Base-by-base conservation (phyloP, 2,113 vertebrate genomes). In the Ophthalmolycus amberensis region DNA sequence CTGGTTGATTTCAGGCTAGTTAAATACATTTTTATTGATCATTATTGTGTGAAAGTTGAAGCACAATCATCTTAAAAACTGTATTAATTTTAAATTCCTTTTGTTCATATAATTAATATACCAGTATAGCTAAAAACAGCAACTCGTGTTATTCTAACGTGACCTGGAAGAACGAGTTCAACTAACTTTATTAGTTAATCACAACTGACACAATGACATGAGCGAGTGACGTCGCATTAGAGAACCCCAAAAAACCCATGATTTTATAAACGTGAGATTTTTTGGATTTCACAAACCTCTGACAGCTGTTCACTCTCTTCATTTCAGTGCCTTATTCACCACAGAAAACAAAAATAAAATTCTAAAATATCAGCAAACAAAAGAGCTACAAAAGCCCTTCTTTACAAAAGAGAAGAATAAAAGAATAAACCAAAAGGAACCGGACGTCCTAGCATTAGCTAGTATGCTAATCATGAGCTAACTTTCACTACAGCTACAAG, bases 241-340 rank as follows among this genome's bases (percentile, higher is more conserved):
- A 16, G 44, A 16, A 9, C 40, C 40, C 40, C 42, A 44, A 10
- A 44, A 44, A 44, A 44, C 3, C 32, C 32, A 4, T 34, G 34
- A 6, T 34, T 34, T 34, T 34, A 34, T 34, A 34, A 34, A 34
- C 6, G 5, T 34, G 34, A 34, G 34, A 50, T 29, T 2, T 29
- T 29, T 29, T 2, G 29, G 29, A 29, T 50, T 50, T 50, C 48
- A 50, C 95, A 80, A 83, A 95, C 95, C 95, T 95, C 71, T 95
- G 94, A 20, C 94, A 86, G 72, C 92, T 95, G 88, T 84, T 85
- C 1, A 79, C 76, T 0, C 84, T 75, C 79, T 89, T 91, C 93
- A 93, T 93, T 3, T 82, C 77, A 48, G 32, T 2, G 81, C 22
- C 14, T 71, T 50, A 2, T 63, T 58, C 40, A 12, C 22, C 29